Evolutionary conservation across 2,888 invertebrate genomes (phyloP).

Genomic region (Escarpia spicata): DNA sequence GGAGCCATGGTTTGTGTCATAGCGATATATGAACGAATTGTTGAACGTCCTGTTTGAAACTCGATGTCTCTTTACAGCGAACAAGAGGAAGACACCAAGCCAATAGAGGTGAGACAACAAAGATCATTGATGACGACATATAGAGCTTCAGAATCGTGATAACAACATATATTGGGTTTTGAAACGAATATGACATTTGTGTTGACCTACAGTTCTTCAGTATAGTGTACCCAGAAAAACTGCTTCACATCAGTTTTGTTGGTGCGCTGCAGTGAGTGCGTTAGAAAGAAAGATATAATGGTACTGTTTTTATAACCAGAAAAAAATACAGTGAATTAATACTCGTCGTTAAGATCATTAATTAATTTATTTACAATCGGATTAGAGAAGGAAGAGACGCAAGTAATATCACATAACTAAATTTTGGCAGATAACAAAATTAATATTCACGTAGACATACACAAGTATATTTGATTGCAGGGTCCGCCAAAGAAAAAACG

Average conservation of each 20-base stretch:
- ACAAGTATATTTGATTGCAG: neutral
- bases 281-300: no score
- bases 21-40: slow-evolving; percentile 1
- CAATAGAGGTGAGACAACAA: neutral
- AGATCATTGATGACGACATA: neutral
- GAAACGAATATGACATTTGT: neutral
- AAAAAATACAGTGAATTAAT: no score
- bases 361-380: no score
- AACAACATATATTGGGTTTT: neutral
- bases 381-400: no score
- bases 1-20: neutral
- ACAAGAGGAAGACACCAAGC: neutral
- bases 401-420: no score
- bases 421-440: neutral
- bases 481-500: neutral
- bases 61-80: neutral
- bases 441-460: neutral
- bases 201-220: neutral
- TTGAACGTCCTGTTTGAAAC: neutral
- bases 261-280: no score
- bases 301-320: no score
- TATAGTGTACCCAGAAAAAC: neutral
- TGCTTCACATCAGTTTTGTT: no score
- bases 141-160: neutral
- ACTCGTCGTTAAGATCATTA: neutral